Evolutionary conservation across 2,113 vertebrate genomes (phyloP).

Genomic region (Chelonoidis abingdonii): DNA sequence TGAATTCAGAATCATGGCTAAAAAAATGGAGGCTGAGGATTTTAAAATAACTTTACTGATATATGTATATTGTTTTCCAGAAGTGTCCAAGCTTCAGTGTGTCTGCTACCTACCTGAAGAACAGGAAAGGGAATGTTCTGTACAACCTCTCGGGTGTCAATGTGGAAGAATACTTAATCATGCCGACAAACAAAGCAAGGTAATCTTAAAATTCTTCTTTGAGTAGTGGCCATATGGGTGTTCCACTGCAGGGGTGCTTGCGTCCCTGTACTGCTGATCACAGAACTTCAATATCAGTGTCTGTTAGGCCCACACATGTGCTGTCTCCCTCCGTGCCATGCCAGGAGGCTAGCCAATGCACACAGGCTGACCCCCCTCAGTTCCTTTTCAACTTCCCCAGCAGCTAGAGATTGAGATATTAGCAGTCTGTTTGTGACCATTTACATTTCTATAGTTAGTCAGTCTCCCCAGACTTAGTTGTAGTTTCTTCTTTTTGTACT

Average conservation of each 20-base stretch:
- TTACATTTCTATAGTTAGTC: too few species aligned
- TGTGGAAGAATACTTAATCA: slow-evolving; percentile 77
- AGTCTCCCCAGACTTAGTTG: too few species aligned
- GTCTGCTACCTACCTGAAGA: slow-evolving; percentile 58
- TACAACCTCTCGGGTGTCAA: slow-evolving; percentile 75
- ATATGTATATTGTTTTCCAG: slow-evolving; percentile 46
- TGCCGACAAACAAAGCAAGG: slow-evolving; percentile 66
- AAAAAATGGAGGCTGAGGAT: neutral
- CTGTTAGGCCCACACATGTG: too few species aligned
- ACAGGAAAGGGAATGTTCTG: slow-evolving; percentile 61
- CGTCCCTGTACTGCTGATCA: too few species aligned
- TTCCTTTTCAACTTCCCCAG: neutral
- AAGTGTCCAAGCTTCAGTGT: slow-evolving; percentile 54
- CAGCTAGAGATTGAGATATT: too few species aligned
- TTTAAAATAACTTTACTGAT: neutral
- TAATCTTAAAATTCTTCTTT: slow-evolving; percentile 13
- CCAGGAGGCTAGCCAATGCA: too few species aligned
- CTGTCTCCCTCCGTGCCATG: neutral
- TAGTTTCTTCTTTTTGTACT: too few species aligned
- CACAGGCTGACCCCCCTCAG: too few species aligned
- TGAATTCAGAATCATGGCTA: neutral
- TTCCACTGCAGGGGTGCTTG: too few species aligned
- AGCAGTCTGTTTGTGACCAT: too few species aligned
- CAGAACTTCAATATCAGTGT: too few species aligned
- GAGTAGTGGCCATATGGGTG: too few species aligned